phyloP scores from a whole-genome alignment of 2,113 vertebrate genomes.

The Vulpes vulpes region DNA sequence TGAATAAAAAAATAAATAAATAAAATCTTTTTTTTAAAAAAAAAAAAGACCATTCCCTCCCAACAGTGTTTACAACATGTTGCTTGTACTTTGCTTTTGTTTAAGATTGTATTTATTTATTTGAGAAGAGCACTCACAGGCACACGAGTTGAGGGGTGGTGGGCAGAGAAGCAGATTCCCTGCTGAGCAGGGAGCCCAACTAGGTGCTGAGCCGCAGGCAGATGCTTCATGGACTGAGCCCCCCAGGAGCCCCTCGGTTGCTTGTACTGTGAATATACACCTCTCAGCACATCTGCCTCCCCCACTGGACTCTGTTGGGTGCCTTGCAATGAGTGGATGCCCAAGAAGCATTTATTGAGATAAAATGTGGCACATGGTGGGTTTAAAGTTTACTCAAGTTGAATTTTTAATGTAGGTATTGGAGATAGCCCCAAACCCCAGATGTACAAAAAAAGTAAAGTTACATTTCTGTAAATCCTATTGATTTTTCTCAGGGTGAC shows the following conservation, averaged over 20 bases:
- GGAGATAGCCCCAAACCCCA: not conserved
- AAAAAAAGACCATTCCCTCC: too few species aligned
- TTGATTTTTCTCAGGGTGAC: not conserved
- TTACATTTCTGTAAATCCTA: not conserved
- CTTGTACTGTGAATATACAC: not conserved
- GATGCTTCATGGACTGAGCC: not conserved
- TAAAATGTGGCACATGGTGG: not conserved
- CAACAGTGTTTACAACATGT: not conserved
- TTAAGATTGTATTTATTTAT: not conserved
- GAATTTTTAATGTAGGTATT: not conserved
- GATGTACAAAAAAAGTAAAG: not conserved
- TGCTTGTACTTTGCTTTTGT: not conserved
- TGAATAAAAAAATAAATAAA: too few species aligned
- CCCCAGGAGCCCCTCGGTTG: not conserved
- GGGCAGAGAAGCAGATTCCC: not conserved
- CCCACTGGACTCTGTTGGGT: not conserved
- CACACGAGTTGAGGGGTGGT: not conserved
- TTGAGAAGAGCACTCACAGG: not conserved
- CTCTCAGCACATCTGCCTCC: not conserved
- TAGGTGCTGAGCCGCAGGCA: not conserved
- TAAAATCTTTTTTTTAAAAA: too few species aligned
- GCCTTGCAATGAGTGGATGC: not conserved
- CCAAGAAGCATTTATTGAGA: conserved; percentile 1
- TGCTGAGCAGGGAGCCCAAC: not conserved
- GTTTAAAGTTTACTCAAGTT: not conserved